Evolutionary conservation across 2,113 vertebrate genomes (phyloP).

Genomic region (Chionomys nivalis): DNA sequence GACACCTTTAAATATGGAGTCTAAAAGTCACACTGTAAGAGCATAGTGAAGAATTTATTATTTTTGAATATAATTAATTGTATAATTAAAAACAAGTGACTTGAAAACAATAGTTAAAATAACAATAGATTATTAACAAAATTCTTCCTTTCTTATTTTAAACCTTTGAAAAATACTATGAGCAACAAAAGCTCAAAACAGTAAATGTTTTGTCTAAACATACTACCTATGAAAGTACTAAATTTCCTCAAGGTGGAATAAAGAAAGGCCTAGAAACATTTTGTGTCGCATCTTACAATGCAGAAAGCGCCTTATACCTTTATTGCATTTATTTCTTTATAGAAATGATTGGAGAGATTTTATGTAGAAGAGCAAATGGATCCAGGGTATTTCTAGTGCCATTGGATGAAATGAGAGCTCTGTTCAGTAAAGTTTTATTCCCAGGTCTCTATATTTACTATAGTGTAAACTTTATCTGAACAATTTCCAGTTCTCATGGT

Average conservation of each 20-base stretch:
- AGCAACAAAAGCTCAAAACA: background rate
- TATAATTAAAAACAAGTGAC: constrained; percentile 52
- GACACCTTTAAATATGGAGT: background rate
- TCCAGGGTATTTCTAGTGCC: background rate
- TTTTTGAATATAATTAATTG: background rate
- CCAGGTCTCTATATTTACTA: background rate
- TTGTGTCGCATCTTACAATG: background rate
- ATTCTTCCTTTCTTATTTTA: constrained; percentile 41
- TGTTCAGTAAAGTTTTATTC: background rate
- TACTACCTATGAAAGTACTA: constrained; percentile 3
- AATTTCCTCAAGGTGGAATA: constrained; percentile 13
- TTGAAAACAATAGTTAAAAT: constrained; percentile 60
- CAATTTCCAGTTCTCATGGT: background rate
- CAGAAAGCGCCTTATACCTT: background rate
- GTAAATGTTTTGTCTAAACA: constrained; percentile 6
- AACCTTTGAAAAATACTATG: background rate
- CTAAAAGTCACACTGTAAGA: background rate
- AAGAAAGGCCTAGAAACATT: background rate
- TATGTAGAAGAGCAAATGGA: background rate
- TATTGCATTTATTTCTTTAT: background rate
- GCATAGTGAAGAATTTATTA: background rate
- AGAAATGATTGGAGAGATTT: background rate
- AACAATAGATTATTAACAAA: constrained; percentile 27
- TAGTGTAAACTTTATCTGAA: background rate
- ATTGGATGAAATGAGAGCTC: background rate